Conservation (phyloP, 2,888 invertebrate species). For the Pachydiplax longipennis region DNA sequence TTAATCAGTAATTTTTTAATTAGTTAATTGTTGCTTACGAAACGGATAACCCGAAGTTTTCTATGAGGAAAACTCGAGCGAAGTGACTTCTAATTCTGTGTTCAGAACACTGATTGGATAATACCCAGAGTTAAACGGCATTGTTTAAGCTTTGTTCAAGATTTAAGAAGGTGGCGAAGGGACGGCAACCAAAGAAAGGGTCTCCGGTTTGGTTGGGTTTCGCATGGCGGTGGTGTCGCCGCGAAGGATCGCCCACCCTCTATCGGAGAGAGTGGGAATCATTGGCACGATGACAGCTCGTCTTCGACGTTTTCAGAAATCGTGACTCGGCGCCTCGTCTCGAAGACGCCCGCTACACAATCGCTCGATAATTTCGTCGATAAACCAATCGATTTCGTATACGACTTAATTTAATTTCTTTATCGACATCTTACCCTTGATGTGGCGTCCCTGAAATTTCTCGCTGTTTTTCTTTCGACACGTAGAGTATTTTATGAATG, state of each 20-base stretch:
- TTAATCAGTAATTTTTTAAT: no score
- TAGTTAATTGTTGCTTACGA: no score
- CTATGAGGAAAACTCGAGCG: no score
- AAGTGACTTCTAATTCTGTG: no score
- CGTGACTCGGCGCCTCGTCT: background rate
- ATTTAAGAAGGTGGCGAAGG: background rate
- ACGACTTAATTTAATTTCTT: background rate
- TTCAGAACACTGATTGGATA: no score
- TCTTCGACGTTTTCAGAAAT: conserved; percentile 18
- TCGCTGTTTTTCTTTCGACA: background rate
- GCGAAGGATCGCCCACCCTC: conserved; percentile 36
- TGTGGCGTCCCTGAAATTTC: background rate
- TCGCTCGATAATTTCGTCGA: no score
- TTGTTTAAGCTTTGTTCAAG: no score
- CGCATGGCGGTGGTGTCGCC: conserved; percentile 21
- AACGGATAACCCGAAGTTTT: no score
- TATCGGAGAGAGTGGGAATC: conserved; percentile 33
- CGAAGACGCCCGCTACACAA: no score
- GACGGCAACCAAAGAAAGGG: background rate
- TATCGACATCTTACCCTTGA: background rate
- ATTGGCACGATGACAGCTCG: conserved; percentile 35
- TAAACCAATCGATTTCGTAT: background rate
- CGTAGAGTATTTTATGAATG: background rate
- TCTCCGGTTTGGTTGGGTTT: background rate
- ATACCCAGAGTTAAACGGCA: no score